Base-by-base conservation (phyloP, 2,888 invertebrate genomes). In the Abrostola triplasia region DNA sequence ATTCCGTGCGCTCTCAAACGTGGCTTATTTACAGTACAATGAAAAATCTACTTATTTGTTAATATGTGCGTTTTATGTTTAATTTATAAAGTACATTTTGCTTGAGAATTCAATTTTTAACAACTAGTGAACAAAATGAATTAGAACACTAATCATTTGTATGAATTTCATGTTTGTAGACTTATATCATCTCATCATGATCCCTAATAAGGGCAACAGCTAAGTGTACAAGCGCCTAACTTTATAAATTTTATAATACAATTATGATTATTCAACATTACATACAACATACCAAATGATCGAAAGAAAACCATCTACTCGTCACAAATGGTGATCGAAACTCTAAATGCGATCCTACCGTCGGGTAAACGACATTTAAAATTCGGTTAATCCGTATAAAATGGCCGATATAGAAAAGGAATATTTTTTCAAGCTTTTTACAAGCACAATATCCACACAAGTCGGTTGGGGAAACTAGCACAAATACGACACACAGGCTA, bases 401-500 rank as follows among this genome's bases (percentile, higher is more conserved):
- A 93, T 90, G 85, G 90, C 87, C 87, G 85, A 90, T 88, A 84
- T 83, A 84, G 83, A 77, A 89, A 89, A 87, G 80, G 84, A 89
- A 90, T 88, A 81, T 84, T 88, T 85, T 86, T 84, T 76, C 64
- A 90, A 92, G 87, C 85, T 88, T 81, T 89, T 88, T 91, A 91
- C 88, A 91, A 91, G 92, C 91, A 87, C 88, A 86, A 88, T 88
- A 85, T 90, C 86, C 87, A 90, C 91, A 92, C 89, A 89, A 88
- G 80, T 85, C 82, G 87, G 88, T 88, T 89, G 88, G 89, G 90
- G 85, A 90, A 92, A 91, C 92, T 93, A 93, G 94, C 93, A 93
- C 93, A 92, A 92, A 93, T 91, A 93, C 94, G 90, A 93, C 92
- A 93, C 91, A 92, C 90, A 93, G 91, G 92, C 93, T 94, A 94